Percentiles rank a stretch among this genome's conserved stretches.
These are phyloP conservation scores for Thalassophryne amazonica DNA, from an alignment of 2,797 vertebrate species.

Conservation along the genomic window DNA sequence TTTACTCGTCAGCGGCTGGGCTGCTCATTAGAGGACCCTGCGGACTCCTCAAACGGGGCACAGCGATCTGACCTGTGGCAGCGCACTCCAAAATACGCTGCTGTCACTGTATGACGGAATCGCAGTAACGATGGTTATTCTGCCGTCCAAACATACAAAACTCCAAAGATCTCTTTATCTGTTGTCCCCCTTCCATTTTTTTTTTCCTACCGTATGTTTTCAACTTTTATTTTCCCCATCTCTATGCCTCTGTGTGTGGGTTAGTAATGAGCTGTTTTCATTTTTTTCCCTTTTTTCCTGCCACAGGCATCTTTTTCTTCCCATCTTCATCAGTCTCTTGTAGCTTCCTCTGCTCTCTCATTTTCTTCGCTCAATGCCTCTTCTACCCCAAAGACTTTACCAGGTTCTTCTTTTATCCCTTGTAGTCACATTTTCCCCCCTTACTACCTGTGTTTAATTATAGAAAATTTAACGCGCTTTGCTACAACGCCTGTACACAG, in stretches of 20 bases:
- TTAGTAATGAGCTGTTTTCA: constrained; percentile 67
- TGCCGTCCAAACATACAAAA: constrained; percentile 8
- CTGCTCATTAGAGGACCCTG: constrained; percentile 65
- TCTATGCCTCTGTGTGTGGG: constrained; percentile 19
- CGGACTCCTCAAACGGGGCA: constrained; percentile 26
- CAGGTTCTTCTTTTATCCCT: constrained; percentile 22
- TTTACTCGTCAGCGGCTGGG: constrained; percentile 44
- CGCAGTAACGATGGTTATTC: constrained; percentile 60
- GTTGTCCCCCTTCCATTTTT: neutral
- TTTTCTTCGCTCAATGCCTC: constrained; percentile 36
- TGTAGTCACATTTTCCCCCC: neutral
- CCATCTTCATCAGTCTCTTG: constrained; percentile 38
- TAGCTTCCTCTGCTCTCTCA: constrained; percentile 20
- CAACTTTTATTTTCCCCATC: constrained; percentile 26
- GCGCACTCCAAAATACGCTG: constrained; percentile 49
- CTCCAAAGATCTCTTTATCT: constrained; percentile 17
- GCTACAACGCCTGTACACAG: neutral
- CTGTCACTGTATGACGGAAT: constrained; percentile 72
- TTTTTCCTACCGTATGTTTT: constrained; percentile 14
- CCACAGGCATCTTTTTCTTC: constrained; percentile 53
- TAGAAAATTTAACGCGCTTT: constrained; percentile 1
- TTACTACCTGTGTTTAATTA: constrained; percentile 19
- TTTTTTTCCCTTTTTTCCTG: constrained; percentile 42
- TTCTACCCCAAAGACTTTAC: constrained; percentile 23
- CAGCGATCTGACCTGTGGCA: constrained; percentile 55